These are phyloP conservation scores for Rhizoglyphus robini DNA, from an alignment of 1,140 invertebrate species.

Conservation along the genomic window DNA sequence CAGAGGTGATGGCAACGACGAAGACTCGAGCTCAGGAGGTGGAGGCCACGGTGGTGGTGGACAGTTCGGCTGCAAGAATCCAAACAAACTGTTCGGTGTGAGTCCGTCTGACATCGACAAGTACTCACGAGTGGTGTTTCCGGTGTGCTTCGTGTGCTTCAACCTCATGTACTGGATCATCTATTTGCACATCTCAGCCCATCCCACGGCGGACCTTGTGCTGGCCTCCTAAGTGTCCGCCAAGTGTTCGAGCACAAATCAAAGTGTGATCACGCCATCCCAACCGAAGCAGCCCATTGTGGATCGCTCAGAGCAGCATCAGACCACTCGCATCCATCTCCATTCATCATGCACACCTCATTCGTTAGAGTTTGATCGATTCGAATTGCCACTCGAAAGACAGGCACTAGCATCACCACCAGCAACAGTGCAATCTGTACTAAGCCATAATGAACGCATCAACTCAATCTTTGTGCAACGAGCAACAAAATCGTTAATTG, in stretches of 20 bases:
- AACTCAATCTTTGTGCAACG: too few species aligned
- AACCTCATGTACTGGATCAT: constrained; percentile 98
- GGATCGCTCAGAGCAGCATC: too few species aligned
- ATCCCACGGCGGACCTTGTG: constrained; percentile 78
- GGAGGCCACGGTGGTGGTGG: neutral
- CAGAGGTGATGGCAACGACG: neutral
- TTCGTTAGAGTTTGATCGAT: neutral
- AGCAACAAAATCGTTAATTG: neutral
- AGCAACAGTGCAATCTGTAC: too few species aligned
- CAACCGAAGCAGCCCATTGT: too few species aligned
- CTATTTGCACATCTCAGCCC: constrained; percentile 85
- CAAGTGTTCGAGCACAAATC: neutral
- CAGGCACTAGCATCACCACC: too few species aligned
- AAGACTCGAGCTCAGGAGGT: neutral
- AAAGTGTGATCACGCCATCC: too few species aligned
- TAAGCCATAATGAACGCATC: too few species aligned
- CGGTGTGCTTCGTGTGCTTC: constrained; percentile 91
- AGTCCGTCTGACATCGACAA: constrained; percentile 92
- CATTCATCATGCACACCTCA: neutral
- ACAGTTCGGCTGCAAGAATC: constrained; percentile 28
- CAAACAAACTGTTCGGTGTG: constrained; percentile 72
- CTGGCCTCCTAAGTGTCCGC: constrained; percentile 24
- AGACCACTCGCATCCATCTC: neutral
- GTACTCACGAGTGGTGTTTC: constrained; percentile 86
- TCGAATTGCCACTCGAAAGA: too few species aligned